Evolutionary conservation across 2,113 vertebrate species (phyloP).

Genomic region (Eptatretus burgeri): DNA sequence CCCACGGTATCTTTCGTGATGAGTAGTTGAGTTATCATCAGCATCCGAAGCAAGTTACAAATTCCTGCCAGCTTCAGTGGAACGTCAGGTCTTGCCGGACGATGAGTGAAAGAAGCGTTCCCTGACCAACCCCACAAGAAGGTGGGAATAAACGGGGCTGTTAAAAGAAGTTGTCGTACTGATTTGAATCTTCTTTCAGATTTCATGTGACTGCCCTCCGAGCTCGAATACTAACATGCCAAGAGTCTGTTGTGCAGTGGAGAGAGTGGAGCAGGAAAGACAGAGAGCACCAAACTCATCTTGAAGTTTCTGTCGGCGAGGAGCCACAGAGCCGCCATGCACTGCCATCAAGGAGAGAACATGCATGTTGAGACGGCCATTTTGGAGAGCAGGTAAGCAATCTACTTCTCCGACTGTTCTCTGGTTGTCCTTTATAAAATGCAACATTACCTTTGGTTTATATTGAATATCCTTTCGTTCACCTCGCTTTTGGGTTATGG

Average conservation of each 20-base stretch:
- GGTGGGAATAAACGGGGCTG: too few relatives aligned
- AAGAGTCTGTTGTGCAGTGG: constrained; percentile 25
- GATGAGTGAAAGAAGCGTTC: too few relatives aligned
- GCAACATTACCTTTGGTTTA: not conserved
- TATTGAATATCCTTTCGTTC: not conserved
- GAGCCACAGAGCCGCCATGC: constrained; percentile 54
- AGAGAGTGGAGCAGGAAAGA: constrained; percentile 84
- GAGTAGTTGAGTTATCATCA: too few relatives aligned
- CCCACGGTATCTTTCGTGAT: too few relatives aligned
- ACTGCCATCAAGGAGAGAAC: constrained; percentile 25
- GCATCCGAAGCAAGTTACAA: too few relatives aligned
- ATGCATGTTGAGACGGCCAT: constrained; percentile 62
- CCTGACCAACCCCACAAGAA: too few relatives aligned
- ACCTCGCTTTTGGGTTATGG: not conserved
- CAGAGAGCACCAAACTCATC: constrained; percentile 84
- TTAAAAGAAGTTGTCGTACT: too few relatives aligned
- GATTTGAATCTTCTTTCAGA: too few relatives aligned
- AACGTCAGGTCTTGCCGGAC: too few relatives aligned
- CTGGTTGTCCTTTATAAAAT: not conserved
- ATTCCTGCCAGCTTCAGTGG: too few relatives aligned
- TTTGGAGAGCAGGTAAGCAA: constrained; percentile 61
- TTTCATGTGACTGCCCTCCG: too few relatives aligned
- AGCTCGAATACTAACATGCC: too few relatives aligned
- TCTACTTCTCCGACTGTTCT: not conserved
- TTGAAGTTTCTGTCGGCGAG: constrained; percentile 64